Evolutionary conservation across 2,113 vertebrate genomes (phyloP), one percentile per base, ranked within the genome.

Genomic region (Hemicordylus capensis): DNA sequence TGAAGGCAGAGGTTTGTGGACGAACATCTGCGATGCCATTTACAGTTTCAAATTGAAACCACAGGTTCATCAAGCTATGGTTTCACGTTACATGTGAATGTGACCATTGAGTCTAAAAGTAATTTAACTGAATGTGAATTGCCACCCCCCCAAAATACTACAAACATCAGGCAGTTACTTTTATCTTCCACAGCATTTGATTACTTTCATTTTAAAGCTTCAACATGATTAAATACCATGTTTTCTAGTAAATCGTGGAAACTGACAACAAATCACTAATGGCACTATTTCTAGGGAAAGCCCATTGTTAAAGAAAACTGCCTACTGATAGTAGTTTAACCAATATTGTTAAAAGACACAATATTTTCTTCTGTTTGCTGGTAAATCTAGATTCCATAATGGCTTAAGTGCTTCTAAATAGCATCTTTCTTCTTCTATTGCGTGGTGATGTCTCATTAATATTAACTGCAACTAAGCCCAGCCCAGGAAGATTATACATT

Each of bases 331-430:
- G 72, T 6, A 87, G 3, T 24, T 84, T 44, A 63, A n/a, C 56
- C 9, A 69, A 80, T 70, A 80, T 37, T 48, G 1, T 31, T 14
- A 28, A 11, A 46, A 79, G n/a, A 59, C 12, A 63, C 48, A 26
- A 74, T n/a, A 88, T 31, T 12, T 20, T 37, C 9, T 44, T 42
- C 70, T 69, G 51, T 70, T 72, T 6, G 3, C 37, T 85, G 26
- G 54, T 59, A 80, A 88, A 85, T 70, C 77, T 78, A 64, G 58
- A 46, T 72, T 46, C 31, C 61, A 28, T n/a, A 54, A 54, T 63
- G 17, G 7, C n/a, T 42, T 80, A 34, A 85, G 15, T 83, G 34
- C 72, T 86, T 75, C 39, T 83, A 85, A 87, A 66, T 4, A 87
- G 46, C n/a, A 19, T 39, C 76, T 51, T 75, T 17, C 82, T 81